A percentile compares a stretch with the other conserved stretches of the same genome.
Evolutionary conservation across 2,888 invertebrate species (phyloP).

Genomic region (Eugnorisma glareosa): DNA sequence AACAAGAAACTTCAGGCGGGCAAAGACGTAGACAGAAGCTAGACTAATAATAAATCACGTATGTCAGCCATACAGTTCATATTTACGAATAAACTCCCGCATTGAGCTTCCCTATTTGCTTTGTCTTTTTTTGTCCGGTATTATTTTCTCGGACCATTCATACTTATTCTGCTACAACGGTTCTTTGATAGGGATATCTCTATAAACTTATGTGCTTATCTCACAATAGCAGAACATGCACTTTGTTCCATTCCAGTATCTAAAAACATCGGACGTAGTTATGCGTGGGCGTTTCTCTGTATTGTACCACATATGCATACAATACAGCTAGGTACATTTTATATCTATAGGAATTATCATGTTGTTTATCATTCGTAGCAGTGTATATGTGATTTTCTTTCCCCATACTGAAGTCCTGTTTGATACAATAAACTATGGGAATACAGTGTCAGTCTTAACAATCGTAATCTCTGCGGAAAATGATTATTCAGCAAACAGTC

Average conservation of each 20-base stretch:
- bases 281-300: conserved; percentile 49
- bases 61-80: background rate
- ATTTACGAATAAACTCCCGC: conserved; percentile 14
- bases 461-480: conserved; percentile 37
- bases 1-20: background rate
- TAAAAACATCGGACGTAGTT: conserved; percentile 41
- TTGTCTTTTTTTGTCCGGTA: conserved; percentile 24
- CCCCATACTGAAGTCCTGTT: conserved; percentile 6
- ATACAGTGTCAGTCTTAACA: conserved; percentile 40
- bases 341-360: conserved; percentile 26
- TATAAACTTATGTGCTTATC: conserved; percentile 30
- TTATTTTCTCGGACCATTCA: conserved; percentile 40
- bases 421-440: background rate
- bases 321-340: background rate
- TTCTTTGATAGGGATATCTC: conserved; percentile 37
- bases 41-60: background rate
- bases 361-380: conserved; percentile 27
- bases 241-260: conserved; percentile 32
- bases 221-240: conserved; percentile 42
- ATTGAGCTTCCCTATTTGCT: conserved; percentile 50
- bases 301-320: conserved; percentile 12
- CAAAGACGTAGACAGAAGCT: background rate
- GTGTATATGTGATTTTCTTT: conserved; percentile 14
- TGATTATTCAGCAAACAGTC: background rate
- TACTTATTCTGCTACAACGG: conserved; percentile 27